A percentile compares a stretch with the other conserved stretches of the same genome.
Conservation (phyloP, 2,113 vertebrate genomes). For the Labrus mixtus region DNA sequence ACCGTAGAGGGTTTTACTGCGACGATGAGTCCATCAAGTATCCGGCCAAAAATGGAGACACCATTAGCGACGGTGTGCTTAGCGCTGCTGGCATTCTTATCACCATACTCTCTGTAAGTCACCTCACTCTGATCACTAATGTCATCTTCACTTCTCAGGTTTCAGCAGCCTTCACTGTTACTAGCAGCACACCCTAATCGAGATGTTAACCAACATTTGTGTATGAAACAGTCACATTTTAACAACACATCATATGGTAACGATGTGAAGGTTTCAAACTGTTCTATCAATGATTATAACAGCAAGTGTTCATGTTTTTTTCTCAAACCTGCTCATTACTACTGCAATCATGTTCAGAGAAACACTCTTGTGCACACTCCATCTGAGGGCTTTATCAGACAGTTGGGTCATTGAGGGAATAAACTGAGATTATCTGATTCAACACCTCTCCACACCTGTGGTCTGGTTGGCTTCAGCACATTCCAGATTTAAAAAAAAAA, state of each 20-base stretch:
- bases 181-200: conserved; percentile 66
- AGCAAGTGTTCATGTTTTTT: conserved; percentile 1
- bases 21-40: conserved; percentile 95
- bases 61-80: conserved; percentile 94
- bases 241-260: not conserved
- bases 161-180: conserved; percentile 85
- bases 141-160: conserved; percentile 64
- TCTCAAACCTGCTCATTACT: not conserved
- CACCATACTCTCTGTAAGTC: conserved; percentile 93
- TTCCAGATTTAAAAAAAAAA: conserved; percentile 32
- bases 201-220: not conserved
- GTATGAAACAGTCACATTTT: not conserved
- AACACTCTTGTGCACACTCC: not conserved
- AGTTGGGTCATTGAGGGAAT: conserved; percentile 3
- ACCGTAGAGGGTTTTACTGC: conserved; percentile 95
- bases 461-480: conserved; percentile 11
- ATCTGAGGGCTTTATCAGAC: conserved; percentile 26
- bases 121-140: conserved; percentile 71
- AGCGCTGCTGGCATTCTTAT: conserved; percentile 94
- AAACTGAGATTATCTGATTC: conserved; percentile 42
- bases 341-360: not conserved
- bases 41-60: conserved; percentile 91
- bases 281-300: not conserved
- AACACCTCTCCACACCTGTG: conserved; percentile 13
- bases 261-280: not conserved